Percentiles rank a stretch among this genome's conserved stretches.
These are phyloP conservation scores for Peromyscus aztecus DNA, from an alignment of 2,797 vertebrate genomes.

Conservation along the genomic window DNA sequence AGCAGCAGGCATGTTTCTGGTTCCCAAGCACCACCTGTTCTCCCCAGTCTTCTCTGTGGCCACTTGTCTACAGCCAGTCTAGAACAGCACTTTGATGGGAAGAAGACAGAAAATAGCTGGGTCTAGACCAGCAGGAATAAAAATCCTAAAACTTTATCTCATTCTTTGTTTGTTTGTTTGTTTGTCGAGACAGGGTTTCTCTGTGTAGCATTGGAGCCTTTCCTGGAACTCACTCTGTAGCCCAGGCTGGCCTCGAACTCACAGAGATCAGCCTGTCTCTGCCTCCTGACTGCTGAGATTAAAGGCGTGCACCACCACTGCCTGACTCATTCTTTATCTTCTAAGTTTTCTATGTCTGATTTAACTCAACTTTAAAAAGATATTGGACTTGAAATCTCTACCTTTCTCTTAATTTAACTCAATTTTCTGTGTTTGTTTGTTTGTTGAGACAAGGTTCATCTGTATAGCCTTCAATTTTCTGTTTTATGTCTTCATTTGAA, in stretches of 20 bases:
- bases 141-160: neutral
- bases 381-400: constrained; percentile 18
- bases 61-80: neutral
- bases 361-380: constrained; percentile 29
- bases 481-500: neutral
- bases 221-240: too few relatives aligned
- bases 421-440: neutral
- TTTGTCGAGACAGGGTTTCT: too few relatives aligned
- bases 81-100: neutral
- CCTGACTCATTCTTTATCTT: neutral
- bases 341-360: constrained; percentile 18
- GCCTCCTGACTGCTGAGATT: too few relatives aligned
- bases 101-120: neutral
- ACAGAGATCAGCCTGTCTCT: too few relatives aligned
- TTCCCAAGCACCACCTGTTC: neutral
- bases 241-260: too few relatives aligned
- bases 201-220: too few relatives aligned
- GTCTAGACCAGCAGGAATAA: neutral
- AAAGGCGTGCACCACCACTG: too few relatives aligned
- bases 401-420: constrained; percentile 34
- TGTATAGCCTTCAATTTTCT: neutral
- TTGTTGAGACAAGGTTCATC: neutral
- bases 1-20: neutral
- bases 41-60: fast-evolving
- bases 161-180: neutral